phyloP scores from a whole-genome alignment of 2,797 vertebrate species.

The Fistularia commersonii region DNA sequence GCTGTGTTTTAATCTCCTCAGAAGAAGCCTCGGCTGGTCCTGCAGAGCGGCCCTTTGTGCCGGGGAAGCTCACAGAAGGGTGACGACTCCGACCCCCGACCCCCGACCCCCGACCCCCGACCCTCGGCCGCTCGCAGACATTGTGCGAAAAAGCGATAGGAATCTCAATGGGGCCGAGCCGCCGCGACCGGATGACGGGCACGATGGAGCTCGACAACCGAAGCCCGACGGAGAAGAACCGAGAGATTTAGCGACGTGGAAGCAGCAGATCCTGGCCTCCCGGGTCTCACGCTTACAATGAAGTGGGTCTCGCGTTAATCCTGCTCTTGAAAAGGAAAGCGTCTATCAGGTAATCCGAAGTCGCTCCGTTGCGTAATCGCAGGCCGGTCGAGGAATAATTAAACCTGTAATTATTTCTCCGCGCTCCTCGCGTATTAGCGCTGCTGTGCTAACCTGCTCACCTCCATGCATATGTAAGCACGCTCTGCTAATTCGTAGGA shows the following conservation, averaged over 20 bases:
- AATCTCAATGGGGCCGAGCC: slow-evolving; percentile 47
- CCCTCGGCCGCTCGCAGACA: slow-evolving; percentile 32
- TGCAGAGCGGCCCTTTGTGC: slow-evolving; percentile 67
- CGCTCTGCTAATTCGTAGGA: slow-evolving; percentile 35
- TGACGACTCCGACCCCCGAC: slow-evolving; percentile 39
- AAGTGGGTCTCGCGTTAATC: slow-evolving; percentile 52
- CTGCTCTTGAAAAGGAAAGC: slow-evolving; percentile 56
- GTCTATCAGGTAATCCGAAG: slow-evolving; percentile 40
- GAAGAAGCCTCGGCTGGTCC: slow-evolving; percentile 48
- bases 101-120: slow-evolving; percentile 52
- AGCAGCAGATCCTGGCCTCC: too few relatives aligned
- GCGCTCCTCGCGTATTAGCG: slow-evolving; percentile 54
- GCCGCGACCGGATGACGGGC: too few relatives aligned
- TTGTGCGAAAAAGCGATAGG: slow-evolving; percentile 47
- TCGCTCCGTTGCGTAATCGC: slow-evolving; percentile 56
- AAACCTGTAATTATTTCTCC: slow-evolving; percentile 59
- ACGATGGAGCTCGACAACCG: too few relatives aligned
- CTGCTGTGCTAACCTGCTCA: slow-evolving; percentile 44
- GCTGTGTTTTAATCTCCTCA: slow-evolving; percentile 58
- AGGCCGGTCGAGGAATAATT: slow-evolving; percentile 55
- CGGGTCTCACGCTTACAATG: slow-evolving; percentile 54
- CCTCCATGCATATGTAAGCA: slow-evolving; percentile 30
- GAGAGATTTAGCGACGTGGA: too few relatives aligned
- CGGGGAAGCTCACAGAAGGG: slow-evolving; percentile 63
- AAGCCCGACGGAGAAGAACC: too few relatives aligned